Conservation (phyloP, 2,797 vertebrate species). For the Enteromius afrohamiltoni region DNA sequence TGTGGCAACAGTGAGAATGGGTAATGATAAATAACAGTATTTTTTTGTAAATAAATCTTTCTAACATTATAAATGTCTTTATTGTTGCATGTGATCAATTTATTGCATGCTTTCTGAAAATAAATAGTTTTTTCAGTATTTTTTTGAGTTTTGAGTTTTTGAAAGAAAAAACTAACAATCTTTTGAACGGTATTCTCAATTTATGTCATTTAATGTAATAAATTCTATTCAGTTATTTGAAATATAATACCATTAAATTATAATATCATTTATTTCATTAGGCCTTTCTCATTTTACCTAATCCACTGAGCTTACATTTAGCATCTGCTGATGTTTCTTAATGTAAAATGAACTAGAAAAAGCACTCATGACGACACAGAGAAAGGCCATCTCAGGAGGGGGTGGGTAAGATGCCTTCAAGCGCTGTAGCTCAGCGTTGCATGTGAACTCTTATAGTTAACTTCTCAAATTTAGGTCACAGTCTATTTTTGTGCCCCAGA, state of each 20-base stretch:
- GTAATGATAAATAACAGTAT: neutral
- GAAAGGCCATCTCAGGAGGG: neutral
- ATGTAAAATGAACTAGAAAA: neutral
- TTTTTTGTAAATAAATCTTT: too few relatives aligned
- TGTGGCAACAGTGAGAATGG: neutral
- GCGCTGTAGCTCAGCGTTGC: neutral
- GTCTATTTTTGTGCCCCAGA: conserved; percentile 42
- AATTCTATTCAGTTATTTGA: neutral
- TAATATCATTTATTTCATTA: neutral
- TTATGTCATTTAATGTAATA: neutral
- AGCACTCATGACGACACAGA: neutral
- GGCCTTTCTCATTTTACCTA: too few relatives aligned
- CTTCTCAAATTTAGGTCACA: conserved; percentile 47
- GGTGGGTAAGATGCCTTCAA: neutral
- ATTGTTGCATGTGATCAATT: too few relatives aligned
- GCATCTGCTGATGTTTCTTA: neutral
- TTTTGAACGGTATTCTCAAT: too few relatives aligned
- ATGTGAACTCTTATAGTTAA: neutral
- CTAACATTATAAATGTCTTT: neutral
- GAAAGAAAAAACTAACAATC: neutral
- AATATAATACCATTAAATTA: neutral
- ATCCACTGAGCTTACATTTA: neutral
- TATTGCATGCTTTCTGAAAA: neutral
- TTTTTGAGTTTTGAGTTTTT: neutral
- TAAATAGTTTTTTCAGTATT: neutral